These are phyloP conservation scores for Falco novaeseelandiae DNA, from an alignment of 2,797 vertebrate species.

Conservation along the genomic window DNA sequence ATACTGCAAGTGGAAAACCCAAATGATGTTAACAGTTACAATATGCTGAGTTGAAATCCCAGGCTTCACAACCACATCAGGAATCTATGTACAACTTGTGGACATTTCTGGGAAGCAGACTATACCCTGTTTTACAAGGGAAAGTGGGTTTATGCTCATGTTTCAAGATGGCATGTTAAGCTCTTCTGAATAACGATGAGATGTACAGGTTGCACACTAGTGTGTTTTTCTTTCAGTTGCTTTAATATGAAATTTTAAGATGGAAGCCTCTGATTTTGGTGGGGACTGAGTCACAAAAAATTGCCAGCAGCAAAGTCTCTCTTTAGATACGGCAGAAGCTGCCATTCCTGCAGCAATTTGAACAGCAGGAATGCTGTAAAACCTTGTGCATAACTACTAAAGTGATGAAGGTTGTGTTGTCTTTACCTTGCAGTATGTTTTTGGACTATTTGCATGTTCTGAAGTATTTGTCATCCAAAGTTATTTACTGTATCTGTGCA, in stretches of 20 bases:
- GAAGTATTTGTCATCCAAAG: not conserved
- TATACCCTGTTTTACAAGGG: not conserved
- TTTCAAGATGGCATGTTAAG: not conserved
- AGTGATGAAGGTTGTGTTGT: not conserved
- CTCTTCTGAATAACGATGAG: not conserved
- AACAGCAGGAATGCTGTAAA: not conserved
- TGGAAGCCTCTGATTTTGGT: not conserved
- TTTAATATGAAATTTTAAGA: not conserved
- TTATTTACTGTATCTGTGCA: not conserved
- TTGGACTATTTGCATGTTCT: not conserved
- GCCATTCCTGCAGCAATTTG: not conserved
- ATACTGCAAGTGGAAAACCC: not conserved
- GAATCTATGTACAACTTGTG: not conserved
- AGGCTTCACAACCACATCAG: not conserved
- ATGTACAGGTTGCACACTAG: fast-evolving
- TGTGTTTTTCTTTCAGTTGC: fast-evolving
- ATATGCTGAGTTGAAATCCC: not conserved
- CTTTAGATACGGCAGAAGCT: not conserved
- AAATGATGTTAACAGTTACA: not conserved
- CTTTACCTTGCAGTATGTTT: not conserved
- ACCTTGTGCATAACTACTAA: not conserved
- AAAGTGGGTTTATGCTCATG: not conserved
- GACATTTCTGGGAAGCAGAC: not conserved
- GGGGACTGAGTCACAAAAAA: not conserved
- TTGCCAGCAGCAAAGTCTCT: not conserved